These are phyloP conservation scores for Schlechtendalia chinensis DNA, from an alignment of 1,140 invertebrate genomes.

Conservation along the genomic window DNA sequence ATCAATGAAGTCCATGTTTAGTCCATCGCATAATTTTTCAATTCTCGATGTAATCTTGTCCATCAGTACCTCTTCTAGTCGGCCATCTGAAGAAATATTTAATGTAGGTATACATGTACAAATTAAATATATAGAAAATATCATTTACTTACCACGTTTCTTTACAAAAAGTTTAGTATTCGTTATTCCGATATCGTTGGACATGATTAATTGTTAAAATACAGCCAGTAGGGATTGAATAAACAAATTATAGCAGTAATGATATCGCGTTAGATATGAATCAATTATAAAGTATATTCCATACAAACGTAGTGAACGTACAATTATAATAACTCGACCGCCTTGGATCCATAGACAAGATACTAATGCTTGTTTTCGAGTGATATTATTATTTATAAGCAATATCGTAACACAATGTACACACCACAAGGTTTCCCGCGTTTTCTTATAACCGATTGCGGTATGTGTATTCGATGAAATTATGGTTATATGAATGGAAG, in stretches of 20 bases:
- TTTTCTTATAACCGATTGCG: neutral
- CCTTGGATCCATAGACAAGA: too few species aligned
- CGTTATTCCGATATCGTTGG: neutral
- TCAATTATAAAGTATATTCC: too few species aligned
- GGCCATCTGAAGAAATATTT: constrained; percentile 66
- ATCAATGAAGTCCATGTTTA: constrained; percentile 95
- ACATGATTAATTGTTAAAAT: neutral
- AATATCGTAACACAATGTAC: neutral
- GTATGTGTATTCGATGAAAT: neutral
- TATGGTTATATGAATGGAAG: neutral
- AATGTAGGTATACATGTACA: neutral
- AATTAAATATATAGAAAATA: neutral
- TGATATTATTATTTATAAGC: neutral
- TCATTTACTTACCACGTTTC: constrained; percentile 16
- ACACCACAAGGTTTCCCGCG: constrained; percentile 9
- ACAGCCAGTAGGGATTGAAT: too few species aligned
- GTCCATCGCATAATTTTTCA: constrained; percentile 90
- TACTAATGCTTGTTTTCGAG: too few species aligned
- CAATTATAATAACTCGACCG: neutral
- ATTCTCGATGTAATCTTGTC: constrained; percentile 98
- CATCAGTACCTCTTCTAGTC: constrained; percentile 90
- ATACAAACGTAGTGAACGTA: too few species aligned
- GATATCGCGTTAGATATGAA: too few species aligned
- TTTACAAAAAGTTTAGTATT: constrained; percentile 33
- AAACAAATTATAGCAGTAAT: too few species aligned